These are phyloP conservation scores for Cephus cinctus DNA, from an alignment of 1,140 invertebrate species.

Conservation along the genomic window DNA sequence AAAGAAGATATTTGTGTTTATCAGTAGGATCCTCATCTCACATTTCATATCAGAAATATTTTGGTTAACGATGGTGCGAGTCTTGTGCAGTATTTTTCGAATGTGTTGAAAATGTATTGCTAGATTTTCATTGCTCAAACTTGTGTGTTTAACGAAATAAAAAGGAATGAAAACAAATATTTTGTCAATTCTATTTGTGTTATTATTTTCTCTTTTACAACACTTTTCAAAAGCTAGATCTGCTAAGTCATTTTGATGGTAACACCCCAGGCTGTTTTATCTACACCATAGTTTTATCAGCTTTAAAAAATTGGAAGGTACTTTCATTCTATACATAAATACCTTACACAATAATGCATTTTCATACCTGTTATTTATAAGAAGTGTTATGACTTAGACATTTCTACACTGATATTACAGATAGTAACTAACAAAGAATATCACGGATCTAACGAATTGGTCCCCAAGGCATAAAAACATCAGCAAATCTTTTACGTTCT, in stretches of 20 bases:
- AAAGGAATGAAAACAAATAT: no score
- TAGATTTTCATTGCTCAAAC: no score
- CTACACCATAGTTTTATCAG: background rate
- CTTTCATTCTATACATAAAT: constrained; percentile 3
- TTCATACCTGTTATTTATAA: background rate
- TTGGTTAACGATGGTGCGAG: no score
- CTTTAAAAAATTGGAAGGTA: background rate
- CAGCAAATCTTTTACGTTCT: constrained; percentile 64
- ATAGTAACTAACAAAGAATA: constrained; percentile 12
- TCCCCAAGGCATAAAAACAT: constrained; percentile 62
- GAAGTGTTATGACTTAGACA: background rate
- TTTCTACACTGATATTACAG: constrained; percentile 9
- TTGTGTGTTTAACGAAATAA: no score
- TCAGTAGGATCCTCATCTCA: no score
- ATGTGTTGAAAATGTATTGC: no score
- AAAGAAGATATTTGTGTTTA: constrained; percentile 8
- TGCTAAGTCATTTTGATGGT: no score
- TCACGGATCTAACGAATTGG: constrained; percentile 64
- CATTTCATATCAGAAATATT: no score
- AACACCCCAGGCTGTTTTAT: background rate
- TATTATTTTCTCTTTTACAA: no score
- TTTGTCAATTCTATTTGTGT: no score
- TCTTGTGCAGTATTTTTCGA: no score
- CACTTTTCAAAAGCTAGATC: no score
- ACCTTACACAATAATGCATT: constrained; percentile 19